A percentile compares a stretch with the other conserved stretches of the same genome.
phyloP scores from a whole-genome alignment of 2,797 vertebrate genomes.

The Myoxocephalus aenaeus region DNA sequence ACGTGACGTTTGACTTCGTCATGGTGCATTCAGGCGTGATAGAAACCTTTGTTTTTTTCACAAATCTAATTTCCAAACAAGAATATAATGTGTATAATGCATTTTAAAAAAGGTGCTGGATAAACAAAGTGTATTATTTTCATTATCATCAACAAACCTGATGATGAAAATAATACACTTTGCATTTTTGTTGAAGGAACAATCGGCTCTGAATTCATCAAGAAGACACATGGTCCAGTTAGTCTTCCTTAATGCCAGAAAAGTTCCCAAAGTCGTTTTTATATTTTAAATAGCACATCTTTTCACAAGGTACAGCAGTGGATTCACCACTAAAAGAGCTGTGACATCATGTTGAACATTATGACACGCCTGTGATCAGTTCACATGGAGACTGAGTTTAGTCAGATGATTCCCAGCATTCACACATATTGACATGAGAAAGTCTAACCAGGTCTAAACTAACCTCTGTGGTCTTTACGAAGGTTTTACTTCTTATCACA shows the following conservation, averaged over 20 bases:
- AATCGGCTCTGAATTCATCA: background rate
- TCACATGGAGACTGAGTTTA: background rate
- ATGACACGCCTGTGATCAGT: background rate
- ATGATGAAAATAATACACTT: background rate
- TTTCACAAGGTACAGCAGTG: background rate
- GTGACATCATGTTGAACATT: background rate
- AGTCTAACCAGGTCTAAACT: background rate
- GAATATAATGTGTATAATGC: too few species aligned
- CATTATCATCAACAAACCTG: too few species aligned
- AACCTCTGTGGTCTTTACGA: background rate
- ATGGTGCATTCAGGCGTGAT: too few species aligned
- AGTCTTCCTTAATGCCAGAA: background rate
- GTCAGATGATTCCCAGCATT: background rate
- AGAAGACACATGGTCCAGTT: background rate
- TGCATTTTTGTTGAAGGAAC: background rate
- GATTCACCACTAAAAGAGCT: background rate
- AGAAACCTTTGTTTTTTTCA: too few species aligned
- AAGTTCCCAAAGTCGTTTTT: background rate
- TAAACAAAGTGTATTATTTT: too few species aligned
- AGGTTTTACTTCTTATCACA: background rate
- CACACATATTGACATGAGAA: too few species aligned
- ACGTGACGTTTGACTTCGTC: too few species aligned
- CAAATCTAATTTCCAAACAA: too few species aligned
- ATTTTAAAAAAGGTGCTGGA: too few species aligned
- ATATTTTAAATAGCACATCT: background rate